Base-by-base conservation (phyloP, 2,888 invertebrate species). In the Melinaea menophilus region DNA sequence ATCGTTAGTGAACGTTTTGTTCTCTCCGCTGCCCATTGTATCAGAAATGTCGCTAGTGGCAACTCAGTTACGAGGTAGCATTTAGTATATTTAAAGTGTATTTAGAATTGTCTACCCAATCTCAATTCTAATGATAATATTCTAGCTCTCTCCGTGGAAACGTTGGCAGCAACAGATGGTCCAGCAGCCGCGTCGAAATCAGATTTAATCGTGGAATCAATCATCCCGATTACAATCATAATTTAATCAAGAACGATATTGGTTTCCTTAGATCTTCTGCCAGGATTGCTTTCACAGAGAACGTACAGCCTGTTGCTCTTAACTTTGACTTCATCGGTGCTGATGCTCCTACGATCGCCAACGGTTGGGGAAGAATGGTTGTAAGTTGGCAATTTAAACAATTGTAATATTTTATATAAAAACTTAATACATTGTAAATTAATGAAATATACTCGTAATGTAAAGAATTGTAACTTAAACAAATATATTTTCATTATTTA, bases 191-290 rank as follows among this genome's bases (percentile, higher is more conserved):
- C 0, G 62, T 64, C 5, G 34, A 65, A 5, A 80, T 79, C 74
- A 22, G 64, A 5, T n/a, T 85, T 22, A 48, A 71, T 0, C 76
- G 84, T 48, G 80, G 81, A 75, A 76, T 84, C 7, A 84, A 79
- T 35, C 88, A 89, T 70, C 73, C 75, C 1, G 62, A 82, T 73
- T 88, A 86, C 75, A 67, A 81, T 1, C 34, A 65, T 0, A 2
- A 33, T 34, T 59, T 13, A 13, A 74, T 79, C 65, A 79, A 78
- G 67, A 77, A 79, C 67, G 79, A 80, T 70, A 73, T 79, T 41
- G 77, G 74, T 0, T 5, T 77, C 3, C 70, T 78, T 13, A 59
- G 71, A 51, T 74, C 76, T 54, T 13, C 58, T 4, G 1, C 55
- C 3, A 57, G 68, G 33, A 65, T 78, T 1, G 62, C 55, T 0